Conservation (phyloP, 2,113 vertebrate species). For the Oophaga pumilio region DNA sequence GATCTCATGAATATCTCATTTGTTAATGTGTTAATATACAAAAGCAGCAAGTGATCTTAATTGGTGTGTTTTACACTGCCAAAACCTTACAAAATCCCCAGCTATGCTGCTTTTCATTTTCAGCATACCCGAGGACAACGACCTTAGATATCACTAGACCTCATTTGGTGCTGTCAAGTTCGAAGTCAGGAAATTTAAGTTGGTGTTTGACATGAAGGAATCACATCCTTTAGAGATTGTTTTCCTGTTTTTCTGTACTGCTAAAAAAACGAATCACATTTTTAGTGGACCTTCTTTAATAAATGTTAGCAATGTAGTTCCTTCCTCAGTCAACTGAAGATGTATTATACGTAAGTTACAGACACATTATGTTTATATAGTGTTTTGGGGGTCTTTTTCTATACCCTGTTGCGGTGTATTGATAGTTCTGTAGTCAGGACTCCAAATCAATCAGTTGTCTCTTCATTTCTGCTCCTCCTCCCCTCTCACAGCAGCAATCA, state of each 20-base stretch:
- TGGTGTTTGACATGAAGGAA: not conserved
- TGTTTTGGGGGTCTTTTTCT: not conserved
- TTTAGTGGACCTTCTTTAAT: not conserved
- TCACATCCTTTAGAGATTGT: conserved; percentile 16
- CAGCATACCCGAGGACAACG: not conserved
- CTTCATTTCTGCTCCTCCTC: not conserved
- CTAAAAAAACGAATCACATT: not conserved
- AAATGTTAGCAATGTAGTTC: not conserved
- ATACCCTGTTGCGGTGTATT: not conserved
- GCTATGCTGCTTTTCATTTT: not conserved
- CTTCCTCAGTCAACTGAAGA: not conserved
- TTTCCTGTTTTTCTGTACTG: not conserved
- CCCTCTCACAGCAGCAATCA: not conserved
- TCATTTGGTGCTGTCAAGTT: not conserved
- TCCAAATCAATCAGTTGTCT: not conserved
- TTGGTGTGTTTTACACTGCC: not conserved
- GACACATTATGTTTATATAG: not conserved
- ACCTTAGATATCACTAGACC: not conserved
- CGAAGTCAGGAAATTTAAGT: not conserved
- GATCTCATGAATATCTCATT: not conserved
- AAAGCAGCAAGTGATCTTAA: not conserved
- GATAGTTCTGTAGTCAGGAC: not conserved
- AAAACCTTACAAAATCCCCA: not conserved
- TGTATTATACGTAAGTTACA: not conserved
- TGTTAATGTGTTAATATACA: not conserved